phyloP scores from a whole-genome alignment of 1,140 invertebrate species.

The Drosophila sturtevanti region DNA sequence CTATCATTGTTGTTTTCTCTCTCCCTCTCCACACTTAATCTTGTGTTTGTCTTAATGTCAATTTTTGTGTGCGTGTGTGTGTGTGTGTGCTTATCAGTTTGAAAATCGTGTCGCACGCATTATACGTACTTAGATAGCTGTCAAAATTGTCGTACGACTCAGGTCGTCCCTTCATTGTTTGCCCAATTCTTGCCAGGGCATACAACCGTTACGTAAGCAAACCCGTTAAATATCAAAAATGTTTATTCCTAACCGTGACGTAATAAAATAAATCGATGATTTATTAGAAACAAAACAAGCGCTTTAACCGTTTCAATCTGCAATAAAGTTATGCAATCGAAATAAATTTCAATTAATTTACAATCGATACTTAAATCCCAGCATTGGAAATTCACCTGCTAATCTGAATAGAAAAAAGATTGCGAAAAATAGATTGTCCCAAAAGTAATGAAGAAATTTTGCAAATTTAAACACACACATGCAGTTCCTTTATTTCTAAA shows the following conservation, averaged over 20 bases:
- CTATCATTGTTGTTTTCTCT: slow-evolving; percentile 8
- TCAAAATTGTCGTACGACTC: slow-evolving; percentile 1
- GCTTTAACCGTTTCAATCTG: too few species aligned
- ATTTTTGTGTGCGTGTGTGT: slow-evolving; percentile 2
- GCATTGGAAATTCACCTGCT: too few species aligned
- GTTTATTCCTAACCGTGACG: not conserved
- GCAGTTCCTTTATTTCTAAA: too few species aligned
- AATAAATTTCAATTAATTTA: too few species aligned
- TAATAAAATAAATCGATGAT: not conserved
- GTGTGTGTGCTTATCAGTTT: slow-evolving; percentile 31
- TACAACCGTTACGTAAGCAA: not conserved
- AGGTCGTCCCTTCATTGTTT: slow-evolving; percentile 9
- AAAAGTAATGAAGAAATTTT: too few species aligned
- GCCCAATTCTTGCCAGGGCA: not conserved
- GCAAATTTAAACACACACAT: too few species aligned
- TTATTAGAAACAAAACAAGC: too few species aligned
- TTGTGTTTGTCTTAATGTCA: slow-evolving; percentile 37
- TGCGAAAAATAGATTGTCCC: too few species aligned
- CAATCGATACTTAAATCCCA: too few species aligned
- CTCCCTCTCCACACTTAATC: slow-evolving; percentile 18
- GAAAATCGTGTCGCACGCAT: slow-evolving; percentile 30
- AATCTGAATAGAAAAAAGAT: too few species aligned
- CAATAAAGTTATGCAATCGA: too few species aligned
- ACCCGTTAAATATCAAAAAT: not conserved
- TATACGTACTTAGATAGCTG: slow-evolving; percentile 5